Conservation (phyloP, 2,888 invertebrate species). For the Ametastegia equiseti region DNA sequence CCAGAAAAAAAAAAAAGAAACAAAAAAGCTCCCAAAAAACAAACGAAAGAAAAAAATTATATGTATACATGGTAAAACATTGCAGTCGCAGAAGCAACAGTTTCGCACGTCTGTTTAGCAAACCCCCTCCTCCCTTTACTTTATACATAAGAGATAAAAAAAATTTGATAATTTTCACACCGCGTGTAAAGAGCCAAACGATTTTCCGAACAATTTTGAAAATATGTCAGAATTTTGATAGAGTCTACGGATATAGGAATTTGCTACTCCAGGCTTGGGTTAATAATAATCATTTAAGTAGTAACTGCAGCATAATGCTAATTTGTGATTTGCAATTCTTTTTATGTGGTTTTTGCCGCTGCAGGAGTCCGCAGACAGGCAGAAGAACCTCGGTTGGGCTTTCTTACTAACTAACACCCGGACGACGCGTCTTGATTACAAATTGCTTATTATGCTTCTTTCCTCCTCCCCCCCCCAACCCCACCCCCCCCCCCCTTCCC, state of each 20-base stretch:
- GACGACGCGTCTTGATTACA: constrained; percentile 74
- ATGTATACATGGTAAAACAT: not conserved
- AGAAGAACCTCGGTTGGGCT: constrained; percentile 60
- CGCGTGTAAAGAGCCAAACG: no score
- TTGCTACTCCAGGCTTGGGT: constrained; percentile 57
- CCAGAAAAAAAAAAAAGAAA: not conserved
- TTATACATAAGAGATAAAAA: no score
- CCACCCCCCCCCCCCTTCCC: constrained; percentile 7
- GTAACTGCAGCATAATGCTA: constrained; percentile 68
- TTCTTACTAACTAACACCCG: constrained; percentile 72
- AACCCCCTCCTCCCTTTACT: not conserved
- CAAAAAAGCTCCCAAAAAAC: no score
- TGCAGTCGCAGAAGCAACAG: constrained; percentile 32
- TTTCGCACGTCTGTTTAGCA: not conserved
- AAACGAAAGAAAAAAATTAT: not conserved
- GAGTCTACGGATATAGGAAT: not conserved
- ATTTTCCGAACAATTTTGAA: not conserved
- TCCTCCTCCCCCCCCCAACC: constrained; percentile 44
- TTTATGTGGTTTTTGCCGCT: constrained; percentile 58
- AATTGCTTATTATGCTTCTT: constrained; percentile 73
- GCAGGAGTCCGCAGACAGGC: constrained; percentile 53
- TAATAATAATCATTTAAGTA: constrained; percentile 69
- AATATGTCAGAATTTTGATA: not conserved
- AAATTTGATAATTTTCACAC: no score
- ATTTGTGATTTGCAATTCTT: constrained; percentile 72